These are phyloP conservation scores for Alviniconcha marisindica DNA, from an alignment of 1,140 invertebrate genomes.

Conservation along the genomic window DNA sequence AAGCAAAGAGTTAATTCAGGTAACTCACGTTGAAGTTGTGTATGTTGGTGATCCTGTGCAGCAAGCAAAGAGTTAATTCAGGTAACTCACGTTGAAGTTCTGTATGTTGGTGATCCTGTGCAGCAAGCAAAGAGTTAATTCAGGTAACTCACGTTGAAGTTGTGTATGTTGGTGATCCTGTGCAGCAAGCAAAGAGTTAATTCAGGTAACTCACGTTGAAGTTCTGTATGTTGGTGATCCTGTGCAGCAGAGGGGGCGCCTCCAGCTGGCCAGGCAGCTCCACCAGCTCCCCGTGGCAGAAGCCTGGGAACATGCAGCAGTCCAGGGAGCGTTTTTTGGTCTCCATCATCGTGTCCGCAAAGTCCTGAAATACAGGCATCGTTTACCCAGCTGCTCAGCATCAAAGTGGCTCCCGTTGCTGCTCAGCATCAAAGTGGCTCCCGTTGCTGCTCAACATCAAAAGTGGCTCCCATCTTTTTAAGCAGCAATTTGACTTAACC, in stretches of 20 bases:
- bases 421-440: no score
- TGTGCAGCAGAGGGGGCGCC: conserved; percentile 69
- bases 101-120: conserved; percentile 71
- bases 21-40: not conserved
- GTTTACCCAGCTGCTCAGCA: no score
- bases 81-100: conserved; percentile 74
- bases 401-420: no score
- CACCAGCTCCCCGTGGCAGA: conserved; percentile 67
- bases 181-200: no score
- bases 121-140: no score
- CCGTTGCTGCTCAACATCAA: no score
- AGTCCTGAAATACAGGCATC: conserved; percentile 52
- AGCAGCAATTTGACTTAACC: no score
- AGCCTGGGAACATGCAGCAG: conserved; percentile 71
- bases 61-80: not conserved
- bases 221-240: conserved; percentile 71
- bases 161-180: conserved; percentile 70
- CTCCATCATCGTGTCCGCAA: conserved; percentile 66
- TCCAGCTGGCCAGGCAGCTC: conserved; percentile 72
- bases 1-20: not conserved
- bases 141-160: conserved; percentile 75
- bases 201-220: conserved; percentile 75
- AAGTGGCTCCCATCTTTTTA: no score
- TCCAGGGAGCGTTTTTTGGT: conserved; percentile 68
- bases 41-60: not conserved